Conservation (phyloP, 2,113 vertebrate species). For the Poicephalus meyeri region DNA sequence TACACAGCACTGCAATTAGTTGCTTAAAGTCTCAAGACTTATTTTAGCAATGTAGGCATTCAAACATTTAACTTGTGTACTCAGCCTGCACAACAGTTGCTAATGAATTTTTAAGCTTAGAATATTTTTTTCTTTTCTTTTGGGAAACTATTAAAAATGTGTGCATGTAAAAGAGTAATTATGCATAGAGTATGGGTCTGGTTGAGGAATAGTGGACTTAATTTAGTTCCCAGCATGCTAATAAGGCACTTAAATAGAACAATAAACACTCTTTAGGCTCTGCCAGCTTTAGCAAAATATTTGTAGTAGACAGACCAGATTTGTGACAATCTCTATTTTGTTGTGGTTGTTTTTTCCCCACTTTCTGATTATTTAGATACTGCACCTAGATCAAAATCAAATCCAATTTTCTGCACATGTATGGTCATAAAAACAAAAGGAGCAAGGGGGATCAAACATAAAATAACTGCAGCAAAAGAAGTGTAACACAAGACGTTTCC, state of each 20-base stretch:
- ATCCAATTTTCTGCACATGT: background rate
- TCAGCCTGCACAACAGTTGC: background rate
- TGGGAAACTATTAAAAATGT: background rate
- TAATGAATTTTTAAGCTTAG: background rate
- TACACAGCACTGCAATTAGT: background rate
- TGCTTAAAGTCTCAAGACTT: background rate
- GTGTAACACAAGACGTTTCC: background rate
- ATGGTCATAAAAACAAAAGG: background rate
- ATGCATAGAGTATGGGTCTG: background rate
- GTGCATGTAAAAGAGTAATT: background rate
- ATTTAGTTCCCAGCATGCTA: background rate
- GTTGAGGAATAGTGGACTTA: background rate
- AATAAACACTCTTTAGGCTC: background rate
- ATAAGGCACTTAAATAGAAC: background rate
- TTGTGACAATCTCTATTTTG: background rate
- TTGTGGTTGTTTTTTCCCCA: background rate
- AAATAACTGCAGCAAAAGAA: background rate
- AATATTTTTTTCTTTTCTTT: background rate
- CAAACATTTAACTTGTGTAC: background rate
- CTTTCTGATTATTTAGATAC: background rate
- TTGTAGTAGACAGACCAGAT: background rate
- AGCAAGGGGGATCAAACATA: background rate
- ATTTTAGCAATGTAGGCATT: background rate
- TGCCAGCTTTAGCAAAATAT: background rate
- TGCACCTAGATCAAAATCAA: background rate